Base-by-base conservation (phyloP, 2,888 invertebrate genomes). In the Odontocerum albicorne region DNA sequence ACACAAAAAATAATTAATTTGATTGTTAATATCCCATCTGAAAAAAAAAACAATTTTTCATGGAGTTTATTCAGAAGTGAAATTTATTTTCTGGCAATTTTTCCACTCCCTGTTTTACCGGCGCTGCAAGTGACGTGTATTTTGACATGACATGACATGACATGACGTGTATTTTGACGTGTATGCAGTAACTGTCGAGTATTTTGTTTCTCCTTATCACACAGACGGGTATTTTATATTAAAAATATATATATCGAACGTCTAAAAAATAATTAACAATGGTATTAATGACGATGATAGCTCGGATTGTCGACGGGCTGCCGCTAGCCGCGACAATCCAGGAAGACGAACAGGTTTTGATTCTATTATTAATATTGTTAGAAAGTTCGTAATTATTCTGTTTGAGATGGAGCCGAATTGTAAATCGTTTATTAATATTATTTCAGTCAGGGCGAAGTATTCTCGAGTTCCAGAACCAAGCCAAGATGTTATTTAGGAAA, bases 241-340 rank as follows among this genome's bases (percentile, higher is more conserved):
- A n/a, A 12, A 45, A 32, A 3, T 33, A 31, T 32, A 10, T 33
- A 32, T 33, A 17, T 19, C 13, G 13, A 10, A 13, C 22, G 2
- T 17, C n/a, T 49, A 16, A 49, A 33, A 20, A 31, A 49, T 20
- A 20, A 15, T 13, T 13, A 31, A 85, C 77, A 70, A 98, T 97
- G 97, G 95, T 98, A 72, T 75, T 96, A 69, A 86, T 97, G 83
- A 99, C 98, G 61, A 94, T 98, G 92, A 96, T 99, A 68, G 97
- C 96, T 19, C 84, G 98, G 66, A 88, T 96, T 65, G 87, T 89
- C 64, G 98, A 98, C 76, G 97, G 96, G 22, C 81, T 98, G 63
- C 96, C 96, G 50, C 76, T 98, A 65, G 94, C 96, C 57, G 97
- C 96, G 52, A 95, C 95, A 49, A 93, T 97, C 86, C 97, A 97